phyloP scores from a whole-genome alignment of 2,797 vertebrate species.

The Sandelia bainsii region DNA sequence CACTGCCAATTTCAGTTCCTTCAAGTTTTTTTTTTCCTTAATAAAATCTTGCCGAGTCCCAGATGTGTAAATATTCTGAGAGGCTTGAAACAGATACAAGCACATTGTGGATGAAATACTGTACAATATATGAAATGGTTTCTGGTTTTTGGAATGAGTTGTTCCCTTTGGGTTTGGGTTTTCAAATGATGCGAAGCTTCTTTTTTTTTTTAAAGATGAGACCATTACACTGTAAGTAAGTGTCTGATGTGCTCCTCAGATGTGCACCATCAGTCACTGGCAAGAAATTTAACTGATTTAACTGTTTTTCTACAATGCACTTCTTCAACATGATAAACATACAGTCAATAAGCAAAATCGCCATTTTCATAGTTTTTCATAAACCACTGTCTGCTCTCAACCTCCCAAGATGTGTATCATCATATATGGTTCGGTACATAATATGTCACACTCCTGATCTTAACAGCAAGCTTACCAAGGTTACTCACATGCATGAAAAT shows the following conservation, averaged over 20 bases:
- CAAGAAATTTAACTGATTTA: constrained; percentile 47
- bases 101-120: constrained; percentile 29
- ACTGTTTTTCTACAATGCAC: constrained; percentile 43
- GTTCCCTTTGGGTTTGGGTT: constrained; percentile 22
- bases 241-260: constrained; percentile 50
- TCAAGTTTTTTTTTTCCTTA: constrained; percentile 7
- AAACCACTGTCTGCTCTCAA: constrained; percentile 31
- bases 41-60: constrained; percentile 30
- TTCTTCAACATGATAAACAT: constrained; percentile 54
- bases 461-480: constrained; percentile 2
- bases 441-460: constrained; percentile 29
- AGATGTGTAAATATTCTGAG: constrained; percentile 49
- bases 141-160: constrained; percentile 33
- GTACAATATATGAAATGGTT: constrained; percentile 37
- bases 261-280: constrained; percentile 38
- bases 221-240: constrained; percentile 78
- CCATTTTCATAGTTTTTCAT: constrained; percentile 32
- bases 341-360: constrained; percentile 29
- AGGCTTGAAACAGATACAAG: constrained; percentile 38
- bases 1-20: constrained; percentile 50
- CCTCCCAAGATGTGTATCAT: constrained; percentile 31
- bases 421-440: not conserved
- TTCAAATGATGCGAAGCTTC: constrained; percentile 46
- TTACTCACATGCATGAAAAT: constrained; percentile 62
- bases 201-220: constrained; percentile 52